Base-by-base conservation (phyloP, 2,113 vertebrate species). In the Zingel zingel region DNA sequence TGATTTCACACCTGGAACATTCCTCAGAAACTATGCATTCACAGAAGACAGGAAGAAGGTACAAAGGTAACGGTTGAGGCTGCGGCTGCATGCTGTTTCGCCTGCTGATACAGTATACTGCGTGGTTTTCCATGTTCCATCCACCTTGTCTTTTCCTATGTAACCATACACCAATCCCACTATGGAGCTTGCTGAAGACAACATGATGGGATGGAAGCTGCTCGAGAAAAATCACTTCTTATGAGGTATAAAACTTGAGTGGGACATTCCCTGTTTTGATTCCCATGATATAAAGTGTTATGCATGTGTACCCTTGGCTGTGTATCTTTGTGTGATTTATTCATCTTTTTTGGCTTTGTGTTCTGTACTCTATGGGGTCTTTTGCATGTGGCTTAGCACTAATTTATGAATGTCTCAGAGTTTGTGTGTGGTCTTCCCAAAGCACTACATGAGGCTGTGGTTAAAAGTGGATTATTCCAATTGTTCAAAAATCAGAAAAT, bases 401-500 rank as follows among this genome's bases (percentile, higher is more conserved):
- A 71, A 68, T 82, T 53, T 65, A 58, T 79, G 67, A 64, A 61
- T 27, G 13, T 56, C 19, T 72, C 43, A 11, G 58, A 53, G 50
- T 50, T 45, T 13, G 87, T 95, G 96, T 96, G 96, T 96, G 97
- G 90, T 96, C 96, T 86, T 19, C 39, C 51, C 56, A 89, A 79
- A 82, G 57, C 71, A 81, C 91, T 84, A 93, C 97, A 96, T 96
- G 94, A 97, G 96, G 94, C 95, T 88, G 88, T 88, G 88, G 93
- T 97, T 97, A 96, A 80, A 94, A 93, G 92, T 91, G 77, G 83
- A 91, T 95, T 95, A 93, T 95, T 93, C 94, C 89, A 94, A 92
- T 89, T 95, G 93, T 94, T 82, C 86, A 84, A 47, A 95, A 95
- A 96, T 96, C 94, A 94, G 92, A 95, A 94, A 94, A 94, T 72